Base-by-base conservation (phyloP, 1,140 invertebrate species). In the Nautilus pompilius region DNA sequence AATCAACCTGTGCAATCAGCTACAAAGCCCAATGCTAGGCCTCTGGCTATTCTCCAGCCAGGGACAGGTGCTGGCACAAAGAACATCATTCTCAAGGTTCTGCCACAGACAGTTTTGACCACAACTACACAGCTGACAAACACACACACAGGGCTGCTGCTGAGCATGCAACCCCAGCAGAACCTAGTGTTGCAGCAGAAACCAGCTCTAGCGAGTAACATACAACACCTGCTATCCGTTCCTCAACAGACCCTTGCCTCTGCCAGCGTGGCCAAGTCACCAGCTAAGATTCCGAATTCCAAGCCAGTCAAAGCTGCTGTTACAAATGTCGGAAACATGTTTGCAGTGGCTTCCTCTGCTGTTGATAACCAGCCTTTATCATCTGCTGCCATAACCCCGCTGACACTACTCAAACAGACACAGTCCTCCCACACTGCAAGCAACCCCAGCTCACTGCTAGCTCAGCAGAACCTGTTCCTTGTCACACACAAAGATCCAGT, bases 61-160 rank as follows among this genome's bases (percentile, higher is more conserved):
- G 15, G 51, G 49, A n/a, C 26, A 29, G 26, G 26, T 3, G 28
- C 45, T n/a, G 5, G 15, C 20, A 28, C 56, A 34, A 66, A 67
- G 48, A 69, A 67, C 49, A 41, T 73, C n/a, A 46, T 67, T 26
- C 26, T 73, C n/a, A 68, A 69, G 51, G 57, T 73, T 2, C 45
- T 63, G 13, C 67, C 68, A 6, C 68, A 65, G 24, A 53, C 26
- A 8, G 4, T 53, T 17, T 17, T 53, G 24, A 53, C 49, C 17
- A 6, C 49, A 3, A 53, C 49, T 24, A 24, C 49, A 20, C 15
- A 6, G 17, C 36, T n/a, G 36, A 41, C n/a, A 13, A 26, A 28
- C 17, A 28, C 26, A 24, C 49, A 20, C 0, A 20, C 48, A 1
- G 26, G 15, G 29, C 26, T 2, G 4, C 15, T 28, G 17, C 24